Base-by-base conservation (phyloP, 2,888 invertebrate genomes). In the Brachypterus glaber region DNA sequence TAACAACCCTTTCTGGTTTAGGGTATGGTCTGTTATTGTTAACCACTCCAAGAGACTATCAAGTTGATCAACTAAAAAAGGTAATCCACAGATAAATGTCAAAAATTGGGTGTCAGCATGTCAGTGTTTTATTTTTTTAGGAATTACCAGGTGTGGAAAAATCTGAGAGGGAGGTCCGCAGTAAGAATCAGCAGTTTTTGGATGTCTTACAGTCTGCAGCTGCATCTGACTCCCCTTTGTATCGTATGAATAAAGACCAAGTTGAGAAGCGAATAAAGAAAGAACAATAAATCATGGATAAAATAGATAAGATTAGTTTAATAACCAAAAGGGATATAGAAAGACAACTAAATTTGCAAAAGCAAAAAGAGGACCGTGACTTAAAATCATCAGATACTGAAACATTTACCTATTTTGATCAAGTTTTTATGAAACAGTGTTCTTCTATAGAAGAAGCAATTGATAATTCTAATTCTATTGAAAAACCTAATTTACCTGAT, bases 331-430 rank as follows among this genome's bases (percentile, higher is more conserved):
- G 82, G 41, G 77, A 82, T 54, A 69, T 74, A 39, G 78, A 81
- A 53, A 69, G 82, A 9, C 70, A 77, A 60, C 72, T 76, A 49
- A 73, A 76, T 53, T 65, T 80, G 46, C 76, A 79, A 51, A 76
- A 76, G 56, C 74, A 76, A 37, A 75, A 74, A 49, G 76, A 77
- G 51, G 74, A 75, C 35, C 74, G 74, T 53, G 75, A 76, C 52
- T 71, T 74, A 45, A 66, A 72, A 12, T 70, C 71, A 40, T 77
- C 79, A 3, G 73, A 73, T 40, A 70, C 76, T 47, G 81, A 81
- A 62, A 77, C 77, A 57, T 68, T 78, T 33, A 81, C 81, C 46
- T 82, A 75, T 57, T 87, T 86, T 56, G 73, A 77, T 25, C 74
- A 74, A 33, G 69, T 75, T 5, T 86, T 86, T 55, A 72, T 76